phyloP scores from a whole-genome alignment of 2,113 vertebrate species.

The Recurvirostra avosetta region DNA sequence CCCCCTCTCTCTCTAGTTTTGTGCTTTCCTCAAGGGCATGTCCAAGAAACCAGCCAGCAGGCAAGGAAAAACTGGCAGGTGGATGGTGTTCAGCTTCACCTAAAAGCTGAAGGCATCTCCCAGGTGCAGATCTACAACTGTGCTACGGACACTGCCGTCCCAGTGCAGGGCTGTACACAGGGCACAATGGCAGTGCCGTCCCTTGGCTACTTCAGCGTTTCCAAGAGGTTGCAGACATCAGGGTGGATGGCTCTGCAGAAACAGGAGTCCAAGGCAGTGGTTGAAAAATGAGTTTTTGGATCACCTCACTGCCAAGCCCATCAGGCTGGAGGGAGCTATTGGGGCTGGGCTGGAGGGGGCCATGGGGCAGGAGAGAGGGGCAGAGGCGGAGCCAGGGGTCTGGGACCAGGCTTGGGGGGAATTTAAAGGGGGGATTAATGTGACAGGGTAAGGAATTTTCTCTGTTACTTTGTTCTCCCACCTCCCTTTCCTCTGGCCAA shows the following conservation, averaged over 20 bases:
- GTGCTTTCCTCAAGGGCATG: neutral
- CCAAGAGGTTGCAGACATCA: neutral
- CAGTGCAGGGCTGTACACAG: neutral
- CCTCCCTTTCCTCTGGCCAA: neutral
- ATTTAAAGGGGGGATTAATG: neutral
- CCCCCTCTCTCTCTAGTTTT: neutral
- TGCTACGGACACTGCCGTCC: neutral
- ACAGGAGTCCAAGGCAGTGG: neutral
- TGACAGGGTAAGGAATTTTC: neutral
- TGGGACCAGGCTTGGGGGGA: neutral
- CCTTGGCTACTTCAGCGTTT: accelerated
- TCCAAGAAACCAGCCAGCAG: neutral
- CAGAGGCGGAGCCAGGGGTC: neutral
- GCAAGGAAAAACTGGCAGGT: neutral
- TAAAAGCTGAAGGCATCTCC: neutral
- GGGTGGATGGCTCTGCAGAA: neutral
- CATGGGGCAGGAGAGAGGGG: neutral
- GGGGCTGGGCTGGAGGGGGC: accelerated
- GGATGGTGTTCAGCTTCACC: neutral
- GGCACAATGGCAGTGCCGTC: accelerated
- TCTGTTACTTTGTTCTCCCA: neutral
- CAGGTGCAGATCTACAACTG: neutral
- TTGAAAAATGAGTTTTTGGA: neutral
- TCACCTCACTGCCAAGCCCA: neutral
- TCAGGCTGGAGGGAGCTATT: neutral